These are phyloP conservation scores for Gastrophryne carolinensis DNA, from an alignment of 2,797 vertebrate species.

Conservation along the genomic window DNA sequence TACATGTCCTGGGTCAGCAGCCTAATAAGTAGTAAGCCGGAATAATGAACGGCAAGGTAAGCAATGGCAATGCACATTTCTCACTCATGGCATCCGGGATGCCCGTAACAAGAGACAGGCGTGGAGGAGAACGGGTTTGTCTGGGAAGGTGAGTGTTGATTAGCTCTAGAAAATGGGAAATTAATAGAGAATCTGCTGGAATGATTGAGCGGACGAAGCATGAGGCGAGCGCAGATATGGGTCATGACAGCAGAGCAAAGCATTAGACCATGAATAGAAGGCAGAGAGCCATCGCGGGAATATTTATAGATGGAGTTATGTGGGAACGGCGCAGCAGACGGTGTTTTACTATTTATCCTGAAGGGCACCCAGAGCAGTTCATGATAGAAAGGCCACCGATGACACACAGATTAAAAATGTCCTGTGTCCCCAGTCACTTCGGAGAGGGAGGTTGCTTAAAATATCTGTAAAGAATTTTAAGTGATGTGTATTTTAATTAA, in stretches of 20 bases:
- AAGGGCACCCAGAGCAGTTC: background rate
- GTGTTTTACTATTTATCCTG: background rate
- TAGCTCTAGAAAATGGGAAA: background rate
- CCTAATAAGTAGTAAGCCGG: too few relatives aligned
- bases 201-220: background rate
- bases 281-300: background rate
- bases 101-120: background rate
- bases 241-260: background rate
- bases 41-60: too few relatives aligned
- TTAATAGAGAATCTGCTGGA: background rate
- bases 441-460: background rate
- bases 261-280: background rate
- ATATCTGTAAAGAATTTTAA: background rate
- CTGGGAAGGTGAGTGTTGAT: background rate
- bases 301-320: constrained; percentile 1
- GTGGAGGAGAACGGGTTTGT: background rate
- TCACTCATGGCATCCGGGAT: background rate
- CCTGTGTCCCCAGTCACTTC: background rate
- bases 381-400: background rate
- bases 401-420: background rate
- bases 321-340: background rate
- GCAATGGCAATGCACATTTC: background rate
- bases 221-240: background rate
- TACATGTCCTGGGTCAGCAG: too few relatives aligned
- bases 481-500: background rate